Base-by-base conservation (phyloP, 2,888 invertebrate species). In the Conops quadrifasciatus region DNA sequence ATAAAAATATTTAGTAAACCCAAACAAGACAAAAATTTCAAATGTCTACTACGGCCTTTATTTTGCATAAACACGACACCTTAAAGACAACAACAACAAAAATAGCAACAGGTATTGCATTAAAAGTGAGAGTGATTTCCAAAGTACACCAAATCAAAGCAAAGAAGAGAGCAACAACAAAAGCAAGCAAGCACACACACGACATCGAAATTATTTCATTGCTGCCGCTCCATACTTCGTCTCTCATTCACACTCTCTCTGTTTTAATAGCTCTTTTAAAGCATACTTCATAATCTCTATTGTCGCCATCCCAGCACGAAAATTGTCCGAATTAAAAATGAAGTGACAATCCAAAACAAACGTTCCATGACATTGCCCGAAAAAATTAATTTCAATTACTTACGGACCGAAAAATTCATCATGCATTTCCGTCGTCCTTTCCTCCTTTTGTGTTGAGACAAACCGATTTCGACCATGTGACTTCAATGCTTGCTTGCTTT, bases 61-160 rank as follows among this genome's bases (percentile, higher is more conserved):
- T 36, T 36, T 36, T 36, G 36, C 36, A 36, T 36, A 49, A 16
- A n/a, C 49, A n/a, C 1, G 19, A 49, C 19, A 3, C 49, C 19
- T 16, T n/a, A 49, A 19, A n/a, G 11, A 19, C 5, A 53, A 53
- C 1, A 45, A 67, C 26, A 64, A 2, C 47, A 67, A 71, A 16
- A n/a, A 69, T 19, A 77, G 28, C 67, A n/a, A 56, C 21, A 75
- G 75, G 73, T 75, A 77, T 79, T 80, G 77, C 79, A 78, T 78
- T 80, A 68, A 81, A 81, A 81, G 81, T 81, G 82, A 81, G 81
- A 81, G 81, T 82, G 82, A 80, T 81, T 81, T 80, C 79, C 78
- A 79, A 80, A 81, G 77, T 47, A 45, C 30, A 60, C 19, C 59
- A 67, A 67, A 51, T 9, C 36, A 66, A 67, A 47, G 47, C 47